Evolutionary conservation across 1,140 invertebrate species (phyloP).

Genomic region (Pseudomyrmex gracilis): DNA sequence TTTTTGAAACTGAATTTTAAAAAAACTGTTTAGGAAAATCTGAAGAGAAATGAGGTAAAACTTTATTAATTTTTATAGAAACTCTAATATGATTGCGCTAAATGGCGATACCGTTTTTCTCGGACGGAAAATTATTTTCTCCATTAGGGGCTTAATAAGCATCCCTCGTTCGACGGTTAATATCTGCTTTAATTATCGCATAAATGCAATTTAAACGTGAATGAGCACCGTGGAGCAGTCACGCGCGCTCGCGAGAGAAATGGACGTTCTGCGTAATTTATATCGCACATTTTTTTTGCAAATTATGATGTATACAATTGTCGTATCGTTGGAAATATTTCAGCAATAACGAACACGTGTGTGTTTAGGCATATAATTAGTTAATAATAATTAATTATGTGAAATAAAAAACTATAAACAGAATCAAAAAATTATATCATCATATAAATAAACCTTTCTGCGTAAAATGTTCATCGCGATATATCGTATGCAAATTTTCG

Average conservation of each 20-base stretch:
- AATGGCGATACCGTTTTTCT: not conserved
- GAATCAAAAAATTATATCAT: no score
- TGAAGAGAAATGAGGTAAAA: not conserved
- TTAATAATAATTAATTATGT: not conserved
- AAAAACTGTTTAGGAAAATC: not conserved
- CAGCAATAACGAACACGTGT: not conserved
- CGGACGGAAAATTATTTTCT: slow-evolving; percentile 12
- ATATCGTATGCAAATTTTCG: no score
- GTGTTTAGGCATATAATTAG: not conserved
- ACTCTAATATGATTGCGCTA: not conserved
- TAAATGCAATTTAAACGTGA: slow-evolving; percentile 36
- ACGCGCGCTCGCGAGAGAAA: not conserved
- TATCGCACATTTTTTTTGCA: not conserved
- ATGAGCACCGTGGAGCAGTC: not conserved
- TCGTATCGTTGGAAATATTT: slow-evolving; percentile 9
- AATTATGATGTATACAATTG: not conserved
- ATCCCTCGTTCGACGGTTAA: slow-evolving; percentile 13
- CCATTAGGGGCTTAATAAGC: slow-evolving; percentile 20
- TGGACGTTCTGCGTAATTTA: not conserved
- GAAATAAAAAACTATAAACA: not conserved
- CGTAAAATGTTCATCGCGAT: not conserved
- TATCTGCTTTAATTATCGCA: slow-evolving; percentile 31
- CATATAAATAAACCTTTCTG: not conserved
- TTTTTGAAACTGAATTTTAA: not conserved
- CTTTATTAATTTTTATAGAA: slow-evolving; percentile 15